Percentiles rank a stretch among this genome's conserved stretches.
Evolutionary conservation across 2,113 vertebrate genomes (phyloP).

Genomic region (Anarrhichthys ocellatus): DNA sequence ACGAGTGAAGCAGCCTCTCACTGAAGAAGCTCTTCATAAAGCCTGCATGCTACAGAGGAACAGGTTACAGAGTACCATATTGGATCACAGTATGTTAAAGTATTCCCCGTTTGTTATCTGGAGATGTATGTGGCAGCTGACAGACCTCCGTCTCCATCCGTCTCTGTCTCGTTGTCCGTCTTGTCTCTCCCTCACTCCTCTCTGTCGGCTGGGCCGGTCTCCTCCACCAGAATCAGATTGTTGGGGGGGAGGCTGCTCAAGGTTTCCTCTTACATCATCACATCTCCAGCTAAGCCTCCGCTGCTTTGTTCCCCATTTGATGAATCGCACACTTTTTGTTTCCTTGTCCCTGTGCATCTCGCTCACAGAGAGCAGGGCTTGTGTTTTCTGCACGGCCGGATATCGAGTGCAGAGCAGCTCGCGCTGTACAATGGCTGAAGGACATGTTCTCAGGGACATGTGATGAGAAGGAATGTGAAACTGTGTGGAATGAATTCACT

Average conservation of each 20-base stretch:
- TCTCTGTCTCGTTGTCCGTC: constrained; percentile 24
- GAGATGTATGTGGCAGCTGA: constrained; percentile 37
- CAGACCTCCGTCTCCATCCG: constrained; percentile 3
- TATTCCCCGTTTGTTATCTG: constrained; percentile 22
- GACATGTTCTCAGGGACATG: constrained; percentile 27
- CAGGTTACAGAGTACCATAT: neutral
- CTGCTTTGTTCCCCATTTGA: constrained; percentile 17
- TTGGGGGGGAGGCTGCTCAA: constrained; percentile 38
- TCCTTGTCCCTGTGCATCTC: neutral
- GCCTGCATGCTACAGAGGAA: neutral
- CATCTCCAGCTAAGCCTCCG: constrained; percentile 18
- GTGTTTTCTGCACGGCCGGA: constrained; percentile 9
- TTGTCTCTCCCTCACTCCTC: constrained; percentile 19
- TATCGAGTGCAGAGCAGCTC: constrained; percentile 15
- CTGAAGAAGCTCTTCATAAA: no score
- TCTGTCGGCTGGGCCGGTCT: constrained; percentile 37
- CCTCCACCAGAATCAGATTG: neutral
- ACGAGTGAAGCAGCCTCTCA: no score
- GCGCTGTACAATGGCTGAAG: constrained; percentile 15
- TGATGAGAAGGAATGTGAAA: constrained; percentile 12
- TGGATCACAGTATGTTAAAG: neutral
- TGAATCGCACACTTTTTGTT: constrained; percentile 33
- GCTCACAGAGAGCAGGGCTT: constrained; percentile 7
- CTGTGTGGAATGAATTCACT: neutral
- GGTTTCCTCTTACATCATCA: constrained; percentile 33